Evolutionary conservation across 2,888 invertebrate species (phyloP), one percentile per base, ranked within the genome.

Genomic region (Gasteruption jaculator): DNA sequence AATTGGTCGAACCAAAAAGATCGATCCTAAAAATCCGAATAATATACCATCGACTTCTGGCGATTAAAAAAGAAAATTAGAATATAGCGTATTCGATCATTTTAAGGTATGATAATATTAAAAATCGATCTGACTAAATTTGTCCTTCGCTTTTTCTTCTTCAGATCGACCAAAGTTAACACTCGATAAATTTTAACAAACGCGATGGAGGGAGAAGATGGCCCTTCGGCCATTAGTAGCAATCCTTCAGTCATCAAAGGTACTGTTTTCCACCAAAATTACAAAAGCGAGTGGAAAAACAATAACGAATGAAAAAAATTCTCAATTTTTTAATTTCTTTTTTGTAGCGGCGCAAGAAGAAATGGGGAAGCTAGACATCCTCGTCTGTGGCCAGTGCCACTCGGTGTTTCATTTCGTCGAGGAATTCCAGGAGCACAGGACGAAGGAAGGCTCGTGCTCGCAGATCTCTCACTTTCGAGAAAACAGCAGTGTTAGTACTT

Each of bases 341-440:
- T 21, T 38, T 7, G 22, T 26, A 88, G 88, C 79, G 57, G 85
- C 87, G 7, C 83, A 86, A 74, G 81, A 85, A 53, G 83, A 86
- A 62, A 80, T 87, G 74, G 81, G 82, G 41, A 79, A 79, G 40
- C 72, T 86, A 48, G 89, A 90, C 74, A 82, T 90, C 5, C 71
- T 88, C 16, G 86, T 90, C 1, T 90, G 90, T 72, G 90, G 90
- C n/a, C 80, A 81, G 46, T 90, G 90, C 62, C 84, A 88, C 65
- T 77, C 80, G 34, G 86, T 85, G 36, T 88, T 83, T 63, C 85
- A 89, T 65, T 88, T 85, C 65, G 70, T 87, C 36, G 86, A 88
- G 61, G 84, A 85, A 52, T 88, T 89, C 60, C 79, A 82, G 65
- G 80, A 82, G 30, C 90, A 90, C 60, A 83, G 83, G 59, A 75